phyloP scores from a whole-genome alignment of 2,797 vertebrate genomes.

The Pseudotriccus pelzelni region DNA sequence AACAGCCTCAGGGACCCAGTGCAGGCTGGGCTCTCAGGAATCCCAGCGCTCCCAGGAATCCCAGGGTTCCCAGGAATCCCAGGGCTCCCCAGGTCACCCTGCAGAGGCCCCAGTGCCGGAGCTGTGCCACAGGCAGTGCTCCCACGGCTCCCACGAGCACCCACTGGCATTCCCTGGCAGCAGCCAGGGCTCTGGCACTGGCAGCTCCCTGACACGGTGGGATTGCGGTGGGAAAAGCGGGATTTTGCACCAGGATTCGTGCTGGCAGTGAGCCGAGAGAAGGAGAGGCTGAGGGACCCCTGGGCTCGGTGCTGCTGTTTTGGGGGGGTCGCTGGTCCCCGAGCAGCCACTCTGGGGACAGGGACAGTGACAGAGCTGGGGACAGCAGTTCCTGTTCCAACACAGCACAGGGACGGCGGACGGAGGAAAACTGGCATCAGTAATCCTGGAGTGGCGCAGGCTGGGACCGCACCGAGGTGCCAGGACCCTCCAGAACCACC shows the following conservation, averaged over 20 bases:
- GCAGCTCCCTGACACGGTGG: not conserved
- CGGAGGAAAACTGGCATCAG: not conserved
- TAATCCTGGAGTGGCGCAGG: fast-evolving
- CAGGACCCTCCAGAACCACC: not conserved
- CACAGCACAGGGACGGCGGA: fast-evolving
- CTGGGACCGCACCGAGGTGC: not conserved
- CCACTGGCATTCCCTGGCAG: not conserved
- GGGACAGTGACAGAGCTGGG: not conserved
- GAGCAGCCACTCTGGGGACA: not conserved
- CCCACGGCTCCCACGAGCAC: not conserved
- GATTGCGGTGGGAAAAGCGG: not conserved
- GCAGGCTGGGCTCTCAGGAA: not conserved
- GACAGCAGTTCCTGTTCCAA: not conserved
- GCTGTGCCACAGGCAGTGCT: not conserved
- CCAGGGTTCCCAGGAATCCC: not conserved
- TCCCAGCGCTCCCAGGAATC: not conserved
- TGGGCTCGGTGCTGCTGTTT: not conserved
- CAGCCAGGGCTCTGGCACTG: not conserved
- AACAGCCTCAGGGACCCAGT: not conserved
- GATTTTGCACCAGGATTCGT: not conserved
- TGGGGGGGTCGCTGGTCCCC: not conserved
- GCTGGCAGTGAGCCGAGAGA: not conserved
- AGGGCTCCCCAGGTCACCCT: not conserved
- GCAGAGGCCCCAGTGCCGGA: not conserved
- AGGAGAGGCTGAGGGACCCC: not conserved